Conservation (phyloP, 2,113 vertebrate species). For the Clarias batrachus region DNA sequence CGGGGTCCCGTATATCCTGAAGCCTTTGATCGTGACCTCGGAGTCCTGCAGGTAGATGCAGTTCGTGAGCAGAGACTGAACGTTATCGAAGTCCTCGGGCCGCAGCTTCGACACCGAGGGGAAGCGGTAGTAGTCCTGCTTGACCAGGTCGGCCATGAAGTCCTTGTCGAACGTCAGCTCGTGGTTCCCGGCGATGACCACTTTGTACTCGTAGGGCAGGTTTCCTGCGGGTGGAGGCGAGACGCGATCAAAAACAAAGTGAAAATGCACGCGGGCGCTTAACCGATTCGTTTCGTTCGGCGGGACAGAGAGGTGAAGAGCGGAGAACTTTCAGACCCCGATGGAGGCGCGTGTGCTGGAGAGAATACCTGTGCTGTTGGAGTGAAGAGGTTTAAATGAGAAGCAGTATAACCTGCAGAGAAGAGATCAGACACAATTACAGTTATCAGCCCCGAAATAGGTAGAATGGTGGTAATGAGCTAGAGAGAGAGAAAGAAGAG, state of each 20-base stretch:
- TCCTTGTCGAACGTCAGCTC: slow-evolving; percentile 93
- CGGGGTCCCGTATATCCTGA: slow-evolving; percentile 86
- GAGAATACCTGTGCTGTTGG: not conserved
- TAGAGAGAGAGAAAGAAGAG: not conserved
- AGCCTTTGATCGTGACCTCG: slow-evolving; percentile 89
- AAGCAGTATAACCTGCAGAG: not conserved
- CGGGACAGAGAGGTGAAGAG: not conserved
- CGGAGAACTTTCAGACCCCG: not conserved
- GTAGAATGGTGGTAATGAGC: not conserved
- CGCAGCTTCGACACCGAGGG: slow-evolving; percentile 92
- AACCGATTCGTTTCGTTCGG: not conserved
- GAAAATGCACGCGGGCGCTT: not conserved
- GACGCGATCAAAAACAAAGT: not conserved
- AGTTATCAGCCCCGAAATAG: not conserved
- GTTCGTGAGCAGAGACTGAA: slow-evolving; percentile 89
- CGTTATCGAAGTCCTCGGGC: slow-evolving; percentile 93
- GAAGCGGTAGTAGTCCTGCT: slow-evolving; percentile 95
- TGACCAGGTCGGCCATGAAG: slow-evolving; percentile 92
- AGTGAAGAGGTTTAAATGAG: not conserved
- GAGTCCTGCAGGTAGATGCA: slow-evolving; percentile 93
- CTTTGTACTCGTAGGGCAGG: slow-evolving; percentile 89
- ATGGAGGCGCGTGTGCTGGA: not conserved
- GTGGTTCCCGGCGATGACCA: slow-evolving; percentile 92
- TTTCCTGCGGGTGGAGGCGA: slow-evolving; percentile 71
- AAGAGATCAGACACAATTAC: too few species aligned